Evolutionary conservation across 1,140 invertebrate species (phyloP), one percentile per base, ranked within the genome.

Genomic region (Chlorops oryzae): DNA sequence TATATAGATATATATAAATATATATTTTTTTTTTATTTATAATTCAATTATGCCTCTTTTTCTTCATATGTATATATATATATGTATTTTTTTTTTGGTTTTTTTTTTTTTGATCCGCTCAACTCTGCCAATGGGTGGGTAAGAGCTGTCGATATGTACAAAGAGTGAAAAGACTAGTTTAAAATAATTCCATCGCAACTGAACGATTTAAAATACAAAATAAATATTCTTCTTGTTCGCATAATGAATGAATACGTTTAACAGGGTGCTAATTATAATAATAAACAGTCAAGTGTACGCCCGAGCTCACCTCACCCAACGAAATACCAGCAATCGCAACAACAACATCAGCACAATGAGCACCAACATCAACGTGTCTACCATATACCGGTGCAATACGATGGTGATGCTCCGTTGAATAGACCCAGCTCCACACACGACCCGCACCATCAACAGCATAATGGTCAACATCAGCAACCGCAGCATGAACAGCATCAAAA

Each of bases 201-300:
- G 27, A n/a, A 32, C 27, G 27, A n/a, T 32, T 32, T 9, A 32
- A 32, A 32, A 32, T 9, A 32, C 27, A 32, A 32, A 32, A 32
- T 13, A 32, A 32, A 32, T 32, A 32, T 13, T n/a, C n/a, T 9
- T 32, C n/a, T 49, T 64, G 65, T 38, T n/a, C n/a, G n/a, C n/a
- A n/a, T n/a, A n/a, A n/a, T n/a, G n/a, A n/a, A n/a, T n/a, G n/a
- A n/a, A n/a, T n/a, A n/a, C n/a, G n/a, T n/a, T n/a, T n/a, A n/a
- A n/a, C 65, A 69, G 65, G 65, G 58, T 44, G 58, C 63, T 54
- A 62, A 65, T 59, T 69, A 69, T 64, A 69, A 69, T 55, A 69
- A 69, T 56, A 61, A 68, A 6, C 56, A 57, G 55, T 38, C 20
- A 23, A 24, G 28, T 23, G 40, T 23, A 23, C 38, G 24, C 17